A percentile compares a stretch with the other conserved stretches of the same genome.
Conservation (phyloP, 2,888 invertebrate species). For the Torymus auratus region DNA sequence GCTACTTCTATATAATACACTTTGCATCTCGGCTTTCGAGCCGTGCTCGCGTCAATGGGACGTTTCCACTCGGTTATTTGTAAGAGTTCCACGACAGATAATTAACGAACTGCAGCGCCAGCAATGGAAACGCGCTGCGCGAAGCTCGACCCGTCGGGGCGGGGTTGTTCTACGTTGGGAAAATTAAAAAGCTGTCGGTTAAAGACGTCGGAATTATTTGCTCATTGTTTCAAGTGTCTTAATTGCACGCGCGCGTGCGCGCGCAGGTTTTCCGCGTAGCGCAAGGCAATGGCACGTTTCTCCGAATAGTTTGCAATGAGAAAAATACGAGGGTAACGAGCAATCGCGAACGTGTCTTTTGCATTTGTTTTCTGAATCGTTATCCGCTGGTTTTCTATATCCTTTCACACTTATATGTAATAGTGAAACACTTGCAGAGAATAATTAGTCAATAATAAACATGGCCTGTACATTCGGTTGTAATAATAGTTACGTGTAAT, state of each 20-base stretch:
- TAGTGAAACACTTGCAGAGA: too few species aligned
- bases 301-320: conserved; percentile 19
- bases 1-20: conserved; percentile 15
- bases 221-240: conserved; percentile 50
- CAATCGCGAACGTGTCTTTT: too few species aligned
- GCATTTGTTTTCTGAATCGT: too few species aligned
- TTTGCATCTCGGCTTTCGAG: conserved; percentile 35
- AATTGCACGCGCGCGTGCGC: conserved; percentile 23
- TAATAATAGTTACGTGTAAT: too few species aligned
- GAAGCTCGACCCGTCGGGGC: neutral
- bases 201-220: conserved; percentile 48
- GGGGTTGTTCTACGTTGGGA: neutral
- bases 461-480: too few species aligned
- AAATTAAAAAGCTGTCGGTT: conserved; percentile 52
- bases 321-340: neutral
- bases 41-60: conserved; percentile 45
- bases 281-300: conserved; percentile 26
- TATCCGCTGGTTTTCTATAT: too few species aligned
- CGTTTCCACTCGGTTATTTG: conserved; percentile 49
- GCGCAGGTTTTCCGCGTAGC: neutral
- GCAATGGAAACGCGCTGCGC: conserved; percentile 27
- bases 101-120: conserved; percentile 47
- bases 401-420: too few species aligned
- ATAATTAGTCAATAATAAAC: too few species aligned
- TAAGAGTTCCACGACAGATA: conserved; percentile 48